phyloP scores from a whole-genome alignment of 2,888 invertebrate species.

The Campoplex nolae region DNA sequence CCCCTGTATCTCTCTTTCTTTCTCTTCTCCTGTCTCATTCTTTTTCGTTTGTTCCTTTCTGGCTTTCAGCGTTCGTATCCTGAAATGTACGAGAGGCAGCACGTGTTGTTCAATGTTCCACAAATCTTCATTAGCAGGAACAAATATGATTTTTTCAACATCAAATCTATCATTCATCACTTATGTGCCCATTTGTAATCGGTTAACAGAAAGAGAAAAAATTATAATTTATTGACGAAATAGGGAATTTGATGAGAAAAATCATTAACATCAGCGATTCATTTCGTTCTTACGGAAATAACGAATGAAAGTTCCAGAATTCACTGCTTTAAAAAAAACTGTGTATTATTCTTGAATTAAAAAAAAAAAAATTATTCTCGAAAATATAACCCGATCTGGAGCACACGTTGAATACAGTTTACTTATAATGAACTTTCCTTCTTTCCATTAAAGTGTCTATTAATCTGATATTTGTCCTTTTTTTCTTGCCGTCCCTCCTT shows the following conservation, averaged over 20 bases:
- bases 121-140: not conserved
- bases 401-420: not conserved
- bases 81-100: not conserved
- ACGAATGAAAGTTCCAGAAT: no score
- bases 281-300: no score
- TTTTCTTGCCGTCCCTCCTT: not conserved
- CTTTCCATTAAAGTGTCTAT: not conserved
- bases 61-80: slow-evolving; percentile 5
- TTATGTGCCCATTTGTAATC: no score
- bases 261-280: no score
- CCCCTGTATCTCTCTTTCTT: slow-evolving; percentile 42
- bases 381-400: not conserved
- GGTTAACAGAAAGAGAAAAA: no score
- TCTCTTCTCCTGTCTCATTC: slow-evolving; percentile 47
- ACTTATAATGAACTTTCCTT: not conserved
- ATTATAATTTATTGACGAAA: not conserved
- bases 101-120: not conserved
- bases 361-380: not conserved
- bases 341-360: no score
- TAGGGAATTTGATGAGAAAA: not conserved
- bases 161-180: no score
- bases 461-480: not conserved
- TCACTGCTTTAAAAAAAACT: no score
- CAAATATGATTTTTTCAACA: no score
- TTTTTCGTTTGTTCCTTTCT: slow-evolving; percentile 60